Evolutionary conservation across 2,113 vertebrate genomes (phyloP), one percentile per base, ranked within the genome.

Genomic region (Grallaria varia): DNA sequence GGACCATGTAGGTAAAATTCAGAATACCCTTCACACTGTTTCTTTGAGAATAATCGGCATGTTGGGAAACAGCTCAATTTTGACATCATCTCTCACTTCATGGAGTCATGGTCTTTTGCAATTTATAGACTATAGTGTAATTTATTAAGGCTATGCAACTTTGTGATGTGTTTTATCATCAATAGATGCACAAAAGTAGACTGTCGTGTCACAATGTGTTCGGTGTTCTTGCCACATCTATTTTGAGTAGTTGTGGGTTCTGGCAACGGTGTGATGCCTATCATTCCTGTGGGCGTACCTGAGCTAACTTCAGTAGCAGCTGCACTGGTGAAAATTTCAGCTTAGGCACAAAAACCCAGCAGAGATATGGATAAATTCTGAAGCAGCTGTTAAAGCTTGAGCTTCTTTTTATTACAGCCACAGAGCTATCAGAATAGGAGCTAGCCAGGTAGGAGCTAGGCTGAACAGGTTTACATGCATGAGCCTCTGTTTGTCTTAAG

Each of bases 1-100:
- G 89, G 92, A 96, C 69, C 55, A 96, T 91, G 95, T 97, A 97
- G 27, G 96, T 94, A 95, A 95, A 96, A 78, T 56, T 64, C 33
- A 58, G 67, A 40, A 37, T 17, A 40, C 13, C 27, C 14, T 81
- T n/a, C 5, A 22, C 27, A 28, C 13, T 37, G 3, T 20, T 2
- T 69, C 31, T 69, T 59, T 94, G 55, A 49, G 50, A 45, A 6
- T 40, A 31, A 42, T 66, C 11, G 69, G 4, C 19, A 11, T 85
- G 8, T 14, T 0, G 0, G 10, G 27, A 89, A 94, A 79, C 12
- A 60, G 35, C 8, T 82, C 22, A 24, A 47, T 75, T 76, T 64
- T 60, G 37, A 17, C 45, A 56, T 24, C 3, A 74, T 7, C 6
- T 1, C 52, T 62, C 31, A 4, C 40, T 91, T 75, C 60, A 13